These are phyloP conservation scores for Mungos mungo DNA, from an alignment of 2,113 vertebrate genomes.

Conservation along the genomic window DNA sequence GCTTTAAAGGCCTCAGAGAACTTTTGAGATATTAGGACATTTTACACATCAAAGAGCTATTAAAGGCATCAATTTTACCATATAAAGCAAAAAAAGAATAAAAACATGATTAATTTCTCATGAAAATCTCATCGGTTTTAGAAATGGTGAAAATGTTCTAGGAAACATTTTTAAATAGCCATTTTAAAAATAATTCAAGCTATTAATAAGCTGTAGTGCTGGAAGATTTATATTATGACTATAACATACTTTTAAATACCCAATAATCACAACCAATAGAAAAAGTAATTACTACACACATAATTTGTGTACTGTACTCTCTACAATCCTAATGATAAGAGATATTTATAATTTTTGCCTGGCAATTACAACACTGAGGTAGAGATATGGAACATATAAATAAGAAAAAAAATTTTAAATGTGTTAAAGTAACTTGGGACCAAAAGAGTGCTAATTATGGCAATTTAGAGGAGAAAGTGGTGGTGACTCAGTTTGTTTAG, in stretches of 20 bases:
- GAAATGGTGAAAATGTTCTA: constrained; percentile 3
- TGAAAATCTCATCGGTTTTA: neutral
- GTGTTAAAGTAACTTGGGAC: neutral
- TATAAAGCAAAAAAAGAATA: neutral
- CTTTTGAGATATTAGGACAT: neutral
- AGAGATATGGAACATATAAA: neutral
- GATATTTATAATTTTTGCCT: neutral
- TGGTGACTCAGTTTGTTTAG: neutral
- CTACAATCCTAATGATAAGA: neutral
- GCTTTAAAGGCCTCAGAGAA: neutral
- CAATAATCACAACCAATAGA: neutral
- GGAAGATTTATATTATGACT: neutral
- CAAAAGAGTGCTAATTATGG: neutral
- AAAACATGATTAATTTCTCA: neutral
- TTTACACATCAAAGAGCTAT: neutral
- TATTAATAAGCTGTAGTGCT: neutral
- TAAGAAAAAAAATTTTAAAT: neutral
- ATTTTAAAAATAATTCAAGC: neutral
- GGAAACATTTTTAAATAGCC: neutral
- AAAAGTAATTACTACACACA: neutral
- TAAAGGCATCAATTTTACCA: constrained; percentile 20
- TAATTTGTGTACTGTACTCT: neutral
- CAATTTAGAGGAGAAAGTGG: neutral
- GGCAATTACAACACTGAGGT: neutral
- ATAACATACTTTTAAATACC: neutral